Conservation (phyloP, 2,888 invertebrate genomes). For the Charanyca ferruginea region DNA sequence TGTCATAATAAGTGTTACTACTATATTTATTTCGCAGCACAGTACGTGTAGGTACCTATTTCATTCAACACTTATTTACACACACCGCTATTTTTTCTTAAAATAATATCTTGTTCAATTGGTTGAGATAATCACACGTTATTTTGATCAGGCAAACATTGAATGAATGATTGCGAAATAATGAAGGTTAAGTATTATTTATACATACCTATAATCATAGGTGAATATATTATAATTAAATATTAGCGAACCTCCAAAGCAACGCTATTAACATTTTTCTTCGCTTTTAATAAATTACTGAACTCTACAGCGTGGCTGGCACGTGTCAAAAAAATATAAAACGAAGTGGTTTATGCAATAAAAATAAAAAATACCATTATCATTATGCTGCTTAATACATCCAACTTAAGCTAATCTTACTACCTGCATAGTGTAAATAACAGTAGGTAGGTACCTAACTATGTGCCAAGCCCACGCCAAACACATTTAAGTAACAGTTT, state of each 20-base stretch:
- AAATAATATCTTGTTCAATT: constrained; percentile 11
- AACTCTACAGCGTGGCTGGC: not conserved
- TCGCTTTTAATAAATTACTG: not conserved
- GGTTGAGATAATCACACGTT: constrained; percentile 25
- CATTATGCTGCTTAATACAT: not conserved
- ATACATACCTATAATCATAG: not conserved
- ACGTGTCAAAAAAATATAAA: not conserved
- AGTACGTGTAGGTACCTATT: constrained; percentile 1
- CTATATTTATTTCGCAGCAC: constrained; percentile 29
- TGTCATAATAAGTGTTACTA: constrained; percentile 45
- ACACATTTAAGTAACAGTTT: constrained; percentile 56
- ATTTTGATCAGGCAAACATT: constrained; percentile 37
- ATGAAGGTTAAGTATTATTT: constrained; percentile 31
- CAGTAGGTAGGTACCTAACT: constrained; percentile 33
- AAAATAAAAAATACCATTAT: not conserved
- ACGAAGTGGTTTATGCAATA: not conserved
- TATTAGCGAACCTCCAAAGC: constrained; percentile 65
- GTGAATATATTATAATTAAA: no score
- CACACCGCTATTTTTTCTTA: constrained; percentile 7
- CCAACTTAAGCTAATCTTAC: constrained; percentile 20
- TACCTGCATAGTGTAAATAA: constrained; percentile 36
- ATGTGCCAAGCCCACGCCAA: constrained; percentile 43
- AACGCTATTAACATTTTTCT: not conserved
- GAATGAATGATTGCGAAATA: constrained; percentile 35
- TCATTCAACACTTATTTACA: constrained; percentile 4